Conservation (phyloP, 2,113 vertebrate genomes). For the Nipponia nippon region DNA sequence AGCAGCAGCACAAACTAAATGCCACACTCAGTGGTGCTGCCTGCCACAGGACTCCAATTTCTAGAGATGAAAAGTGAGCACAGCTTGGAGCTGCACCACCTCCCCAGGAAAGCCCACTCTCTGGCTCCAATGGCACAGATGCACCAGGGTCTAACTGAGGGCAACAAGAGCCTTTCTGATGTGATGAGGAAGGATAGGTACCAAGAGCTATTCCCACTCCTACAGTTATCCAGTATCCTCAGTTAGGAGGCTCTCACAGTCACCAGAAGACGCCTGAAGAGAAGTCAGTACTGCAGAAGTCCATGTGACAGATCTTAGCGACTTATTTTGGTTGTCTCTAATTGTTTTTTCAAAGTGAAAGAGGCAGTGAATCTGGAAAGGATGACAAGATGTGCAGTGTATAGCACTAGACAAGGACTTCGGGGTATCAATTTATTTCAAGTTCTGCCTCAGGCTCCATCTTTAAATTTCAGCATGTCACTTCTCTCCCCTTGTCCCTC, state of each 20-base stretch:
- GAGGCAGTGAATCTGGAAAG: background rate
- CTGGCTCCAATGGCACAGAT: background rate
- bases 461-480: background rate
- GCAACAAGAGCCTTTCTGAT: background rate
- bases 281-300: background rate
- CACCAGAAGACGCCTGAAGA: background rate
- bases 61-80: background rate
- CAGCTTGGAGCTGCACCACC: background rate
- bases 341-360: background rate
- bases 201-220: background rate
- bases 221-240: background rate
- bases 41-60: background rate
- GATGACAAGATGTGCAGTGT: background rate
- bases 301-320: fast-evolving
- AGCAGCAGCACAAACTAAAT: background rate
- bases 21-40: fast-evolving
- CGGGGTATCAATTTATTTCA: background rate
- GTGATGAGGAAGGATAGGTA: fast-evolving
- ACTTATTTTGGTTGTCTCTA: background rate
- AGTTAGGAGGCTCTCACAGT: background rate
- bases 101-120: background rate
- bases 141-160: background rate
- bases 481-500: background rate
- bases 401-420: background rate
- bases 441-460: background rate